Conservation (phyloP, 2,113 vertebrate species). For the Datnioides undecimradiatus region DNA sequence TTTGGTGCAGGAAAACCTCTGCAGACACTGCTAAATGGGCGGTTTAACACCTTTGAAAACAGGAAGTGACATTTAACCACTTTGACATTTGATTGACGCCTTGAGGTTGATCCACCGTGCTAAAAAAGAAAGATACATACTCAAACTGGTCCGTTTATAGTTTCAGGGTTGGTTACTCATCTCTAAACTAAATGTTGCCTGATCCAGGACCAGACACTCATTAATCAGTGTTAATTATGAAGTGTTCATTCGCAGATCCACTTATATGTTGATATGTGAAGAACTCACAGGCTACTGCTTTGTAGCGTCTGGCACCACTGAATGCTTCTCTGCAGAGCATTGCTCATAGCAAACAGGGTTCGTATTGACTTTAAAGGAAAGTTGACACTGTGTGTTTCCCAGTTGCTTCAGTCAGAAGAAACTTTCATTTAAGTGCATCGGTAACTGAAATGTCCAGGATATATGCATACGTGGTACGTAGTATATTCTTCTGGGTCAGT, state of each 20-base stretch:
- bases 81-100: no score
- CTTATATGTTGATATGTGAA: background rate
- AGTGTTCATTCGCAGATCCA: background rate
- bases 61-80: background rate
- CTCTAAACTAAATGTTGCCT: background rate
- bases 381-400: background rate
- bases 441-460: background rate
- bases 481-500: background rate
- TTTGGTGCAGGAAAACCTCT: background rate
- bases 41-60: background rate
- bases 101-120: no score
- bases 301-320: background rate
- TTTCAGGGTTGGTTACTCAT: background rate
- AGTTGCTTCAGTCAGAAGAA: background rate
- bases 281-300: background rate
- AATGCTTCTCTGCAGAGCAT: background rate
- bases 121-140: no score
- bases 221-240: background rate
- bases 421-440: background rate
- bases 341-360: background rate
- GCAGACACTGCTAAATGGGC: background rate
- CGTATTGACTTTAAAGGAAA: background rate
- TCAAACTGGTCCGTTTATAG: no score
- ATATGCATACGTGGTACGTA: background rate
- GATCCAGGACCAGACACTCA: background rate